Percentiles rank a stretch among this genome's conserved stretches.
phyloP scores from a whole-genome alignment of 2,113 vertebrate genomes.

The Melanerpes formicivorus region DNA sequence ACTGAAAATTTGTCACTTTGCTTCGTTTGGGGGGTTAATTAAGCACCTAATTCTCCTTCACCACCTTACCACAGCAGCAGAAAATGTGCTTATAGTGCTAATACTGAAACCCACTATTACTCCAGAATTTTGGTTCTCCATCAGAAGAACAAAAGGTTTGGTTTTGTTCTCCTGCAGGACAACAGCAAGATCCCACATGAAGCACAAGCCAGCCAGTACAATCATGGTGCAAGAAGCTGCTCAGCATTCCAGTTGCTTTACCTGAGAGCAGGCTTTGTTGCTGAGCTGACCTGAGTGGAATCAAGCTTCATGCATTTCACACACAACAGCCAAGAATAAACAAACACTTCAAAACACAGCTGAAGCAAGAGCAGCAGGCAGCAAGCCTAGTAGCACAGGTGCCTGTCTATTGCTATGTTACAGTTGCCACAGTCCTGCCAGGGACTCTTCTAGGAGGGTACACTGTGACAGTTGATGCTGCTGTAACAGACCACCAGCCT shows the following conservation, averaged over 20 bases:
- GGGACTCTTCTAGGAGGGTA: not conserved
- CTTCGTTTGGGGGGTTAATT: not conserved
- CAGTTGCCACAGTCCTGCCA: not conserved
- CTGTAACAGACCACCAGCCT: not conserved
- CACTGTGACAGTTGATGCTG: not conserved
- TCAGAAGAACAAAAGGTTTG: not conserved
- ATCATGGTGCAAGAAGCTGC: rapidly evolving
- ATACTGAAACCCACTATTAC: not conserved
- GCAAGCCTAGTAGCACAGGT: rapidly evolving
- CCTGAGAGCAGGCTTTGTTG: not conserved
- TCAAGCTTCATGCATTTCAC: rapidly evolving
- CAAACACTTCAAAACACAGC: not conserved
- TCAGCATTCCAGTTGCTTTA: not conserved
- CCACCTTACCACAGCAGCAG: not conserved
- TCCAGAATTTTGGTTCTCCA: not conserved
- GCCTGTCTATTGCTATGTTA: rapidly evolving
- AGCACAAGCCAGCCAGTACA: not conserved
- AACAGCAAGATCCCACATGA: rapidly evolving
- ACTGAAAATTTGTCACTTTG: not conserved
- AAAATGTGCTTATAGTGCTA: not conserved
- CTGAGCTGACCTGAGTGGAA: not conserved
- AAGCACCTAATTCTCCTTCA: not conserved
- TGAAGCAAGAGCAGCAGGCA: not conserved
- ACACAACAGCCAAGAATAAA: not conserved
- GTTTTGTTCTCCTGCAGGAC: not conserved